These are phyloP conservation scores for Poecilia velifera DNA, from an alignment of 2,797 vertebrate genomes.

Conservation along the genomic window DNA sequence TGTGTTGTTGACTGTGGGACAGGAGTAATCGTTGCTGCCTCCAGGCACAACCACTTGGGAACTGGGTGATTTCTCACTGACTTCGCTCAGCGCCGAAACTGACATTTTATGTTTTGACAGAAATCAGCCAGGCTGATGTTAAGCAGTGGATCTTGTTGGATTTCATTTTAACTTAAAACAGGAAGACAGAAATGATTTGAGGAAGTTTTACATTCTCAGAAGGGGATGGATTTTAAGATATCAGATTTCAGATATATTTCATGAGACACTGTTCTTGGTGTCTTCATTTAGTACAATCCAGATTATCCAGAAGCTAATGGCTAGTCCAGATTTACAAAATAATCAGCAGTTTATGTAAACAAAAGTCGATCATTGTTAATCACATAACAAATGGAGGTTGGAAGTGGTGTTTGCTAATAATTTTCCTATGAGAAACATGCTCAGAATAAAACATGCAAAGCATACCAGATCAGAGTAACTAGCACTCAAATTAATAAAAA, in stretches of 20 bases:
- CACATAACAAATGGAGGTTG: not conserved
- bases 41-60: slow-evolving; percentile 55
- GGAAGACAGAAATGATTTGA: not conserved
- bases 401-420: not conserved
- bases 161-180: not conserved
- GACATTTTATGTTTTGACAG: slow-evolving; percentile 66
- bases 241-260: not conserved
- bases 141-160: not conserved
- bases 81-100: slow-evolving; percentile 68
- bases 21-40: slow-evolving; percentile 69
- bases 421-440: not conserved
- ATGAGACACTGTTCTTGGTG: not conserved
- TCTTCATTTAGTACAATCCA: not conserved
- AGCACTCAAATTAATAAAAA: not conserved
- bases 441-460: not conserved
- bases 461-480: not conserved
- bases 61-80: slow-evolving; percentile 28
- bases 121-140: slow-evolving; percentile 31
- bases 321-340: not conserved
- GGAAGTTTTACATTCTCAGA: not conserved
- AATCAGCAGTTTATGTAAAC: not conserved
- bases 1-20: slow-evolving; percentile 52
- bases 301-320: not conserved
- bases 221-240: not conserved
- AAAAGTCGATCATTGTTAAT: not conserved